Evolutionary conservation across 30 jellyfish, hydroid and myxozoan genomes (phyloP).

Genomic region (Aurelia aurita complex sp. Pacific): DNA sequence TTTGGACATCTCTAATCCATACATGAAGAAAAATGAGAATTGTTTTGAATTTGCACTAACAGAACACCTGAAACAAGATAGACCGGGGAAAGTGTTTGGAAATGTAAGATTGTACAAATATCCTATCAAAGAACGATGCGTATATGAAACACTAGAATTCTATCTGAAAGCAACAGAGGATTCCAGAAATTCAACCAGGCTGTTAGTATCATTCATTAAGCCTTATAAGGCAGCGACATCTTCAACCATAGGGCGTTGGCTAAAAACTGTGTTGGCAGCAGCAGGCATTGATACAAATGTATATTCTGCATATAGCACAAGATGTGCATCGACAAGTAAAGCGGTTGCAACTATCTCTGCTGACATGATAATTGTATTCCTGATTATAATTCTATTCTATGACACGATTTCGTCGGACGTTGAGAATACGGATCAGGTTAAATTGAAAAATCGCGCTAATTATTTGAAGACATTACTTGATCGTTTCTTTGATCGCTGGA

Average conservation of each 20-base stretch:
- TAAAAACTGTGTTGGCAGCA: slow-evolving; percentile 26
- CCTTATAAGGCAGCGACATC: slow-evolving; percentile 21
- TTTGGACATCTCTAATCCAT: slow-evolving; percentile 12
- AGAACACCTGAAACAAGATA: slow-evolving; percentile 44
- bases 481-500: no score
- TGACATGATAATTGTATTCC: slow-evolving; percentile 18
- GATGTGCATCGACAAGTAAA: slow-evolving; percentile 42
- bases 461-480: no score
- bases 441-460: no score
- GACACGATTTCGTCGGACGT: no score
- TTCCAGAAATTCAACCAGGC: slow-evolving; percentile 7
- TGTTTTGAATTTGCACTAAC: slow-evolving; percentile 37
- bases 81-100: slow-evolving; percentile 36
- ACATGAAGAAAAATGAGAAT: slow-evolving; percentile 36
- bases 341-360: slow-evolving; percentile 37
- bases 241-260: slow-evolving; percentile 49
- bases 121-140: slow-evolving; percentile 46
- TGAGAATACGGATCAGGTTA: no score
- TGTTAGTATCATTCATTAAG: slow-evolving; percentile 16
- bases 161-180: slow-evolving; percentile 45
- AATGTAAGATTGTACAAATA: slow-evolving; percentile 39
- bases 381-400: no score
- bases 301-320: slow-evolving; percentile 47
- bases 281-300: slow-evolving; percentile 54
- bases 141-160: slow-evolving; percentile 40